These are phyloP conservation scores for Lathamus discolor DNA, from an alignment of 2,113 vertebrate species.

Conservation along the genomic window DNA sequence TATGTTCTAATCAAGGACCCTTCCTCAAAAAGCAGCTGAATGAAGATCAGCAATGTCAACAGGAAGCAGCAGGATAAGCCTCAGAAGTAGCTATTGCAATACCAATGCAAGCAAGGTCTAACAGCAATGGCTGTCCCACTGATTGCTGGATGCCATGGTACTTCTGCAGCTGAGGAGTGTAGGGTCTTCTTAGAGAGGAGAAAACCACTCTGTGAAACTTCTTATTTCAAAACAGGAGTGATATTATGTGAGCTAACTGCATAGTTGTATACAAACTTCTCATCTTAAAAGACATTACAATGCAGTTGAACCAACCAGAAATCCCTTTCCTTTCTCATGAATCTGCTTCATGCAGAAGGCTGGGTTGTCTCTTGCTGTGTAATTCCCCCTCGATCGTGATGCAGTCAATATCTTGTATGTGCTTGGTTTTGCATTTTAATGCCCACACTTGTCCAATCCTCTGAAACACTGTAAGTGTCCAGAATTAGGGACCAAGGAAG, in stretches of 20 bases:
- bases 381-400: background rate
- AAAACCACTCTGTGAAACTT: background rate
- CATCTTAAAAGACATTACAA: background rate
- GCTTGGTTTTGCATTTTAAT: background rate
- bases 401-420: accelerated
- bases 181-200: background rate
- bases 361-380: background rate
- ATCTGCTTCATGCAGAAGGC: background rate
- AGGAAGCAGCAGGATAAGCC: background rate
- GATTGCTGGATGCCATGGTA: background rate
- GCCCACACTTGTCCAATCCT: background rate
- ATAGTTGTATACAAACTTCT: background rate
- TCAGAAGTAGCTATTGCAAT: background rate
- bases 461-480: background rate
- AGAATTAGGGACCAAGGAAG: background rate
- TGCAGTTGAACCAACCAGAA: background rate
- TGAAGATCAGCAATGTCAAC: background rate
- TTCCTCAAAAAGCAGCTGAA: background rate
- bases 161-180: background rate
- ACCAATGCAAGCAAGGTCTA: background rate
- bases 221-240: background rate
- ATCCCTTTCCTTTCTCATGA: background rate
- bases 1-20: accelerated
- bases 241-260: background rate
- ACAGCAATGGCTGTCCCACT: background rate